Evolutionary conservation across 2,888 invertebrate species (phyloP), one percentile per base, ranked within the genome.

Genomic region (Troides helena): DNA sequence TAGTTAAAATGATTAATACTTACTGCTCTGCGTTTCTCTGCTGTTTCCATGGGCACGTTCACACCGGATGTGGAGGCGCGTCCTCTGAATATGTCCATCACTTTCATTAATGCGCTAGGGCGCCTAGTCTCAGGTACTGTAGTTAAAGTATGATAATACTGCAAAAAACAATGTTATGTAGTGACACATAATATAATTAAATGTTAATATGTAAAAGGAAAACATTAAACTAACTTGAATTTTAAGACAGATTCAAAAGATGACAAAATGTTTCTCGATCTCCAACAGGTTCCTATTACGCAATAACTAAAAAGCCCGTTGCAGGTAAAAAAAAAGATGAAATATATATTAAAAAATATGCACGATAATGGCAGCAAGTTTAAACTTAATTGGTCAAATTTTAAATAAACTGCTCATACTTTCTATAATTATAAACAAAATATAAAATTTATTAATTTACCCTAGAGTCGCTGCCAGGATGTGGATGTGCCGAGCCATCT

Each of bases 21-120:
- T 72, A 91, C 91, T 80, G 86, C 80, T 80, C 84, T 87, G 61
- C 89, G 80, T 68, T 75, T 84, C 1, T 88, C 90, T 23, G 87
- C 76, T 65, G 72, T 76, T 21, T 89, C 90, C 46, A 73, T 3
- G 14, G 81, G 76, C 39, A 69, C 2, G 3, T 71, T 70, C 69
- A 84, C 86, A 1, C 80, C 85, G 0, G 89, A 85, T 4, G 82
- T 72, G 0, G 88, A 87, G 0, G 86, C 83, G 6, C 90, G 82
- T 0, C 92, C 95, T 71, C 98, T 94, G 88, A 98, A 98, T 83
- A 98, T 96, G 86, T 98, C 98, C 95, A 97, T 97, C 65, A 98
- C 97, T 93, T 97, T 98, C 74, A 97, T 96, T 93, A 98, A 97
- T 3, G 98, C 97, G 78, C 96, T 96, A 0, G 95, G 95, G 8